A percentile compares a stretch with the other conserved stretches of the same genome.
These are phyloP conservation scores for Drosophila yakuba DNA, from an alignment of 1,140 invertebrate genomes.

Conservation along the genomic window DNA sequence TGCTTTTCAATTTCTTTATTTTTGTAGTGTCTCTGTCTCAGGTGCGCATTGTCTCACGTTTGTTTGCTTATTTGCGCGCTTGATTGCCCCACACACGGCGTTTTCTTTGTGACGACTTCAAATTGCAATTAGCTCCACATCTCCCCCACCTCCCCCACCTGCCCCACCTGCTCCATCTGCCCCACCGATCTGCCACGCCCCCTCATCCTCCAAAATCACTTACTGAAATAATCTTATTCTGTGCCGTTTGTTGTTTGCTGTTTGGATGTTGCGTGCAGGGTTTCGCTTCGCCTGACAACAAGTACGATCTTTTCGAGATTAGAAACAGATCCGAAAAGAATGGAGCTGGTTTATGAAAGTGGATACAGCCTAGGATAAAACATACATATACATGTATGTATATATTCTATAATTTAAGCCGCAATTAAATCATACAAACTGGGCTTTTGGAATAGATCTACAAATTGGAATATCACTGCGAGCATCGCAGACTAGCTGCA, in stretches of 20 bases:
- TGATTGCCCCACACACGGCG: constrained; percentile 61
- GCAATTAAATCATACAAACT: background rate
- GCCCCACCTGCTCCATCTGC: background rate
- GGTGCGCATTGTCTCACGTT: constrained; percentile 80
- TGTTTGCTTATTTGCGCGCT: constrained; percentile 77
- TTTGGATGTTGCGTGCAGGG: constrained; percentile 26
- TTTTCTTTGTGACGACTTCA: constrained; percentile 37
- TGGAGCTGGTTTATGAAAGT: background rate
- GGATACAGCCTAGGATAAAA: background rate
- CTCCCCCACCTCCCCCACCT: background rate
- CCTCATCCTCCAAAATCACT: background rate
- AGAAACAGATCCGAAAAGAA: constrained; percentile 13
- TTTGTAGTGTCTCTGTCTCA: constrained; percentile 57
- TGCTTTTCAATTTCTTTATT: background rate
- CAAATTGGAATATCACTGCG: no score
- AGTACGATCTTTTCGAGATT: constrained; percentile 45
- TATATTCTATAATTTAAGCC: background rate
- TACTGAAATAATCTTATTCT: background rate
- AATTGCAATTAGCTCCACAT: constrained; percentile 33
- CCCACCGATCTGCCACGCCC: constrained; percentile 10
- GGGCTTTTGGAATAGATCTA: background rate
- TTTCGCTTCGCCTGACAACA: constrained; percentile 48
- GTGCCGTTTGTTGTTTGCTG: background rate
- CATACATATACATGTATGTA: background rate
- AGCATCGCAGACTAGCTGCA: background rate